A percentile compares a stretch with the other conserved stretches of the same genome.
Evolutionary conservation across 2,888 invertebrate species (phyloP).

Genomic region (Pseudococcus longispinus): DNA sequence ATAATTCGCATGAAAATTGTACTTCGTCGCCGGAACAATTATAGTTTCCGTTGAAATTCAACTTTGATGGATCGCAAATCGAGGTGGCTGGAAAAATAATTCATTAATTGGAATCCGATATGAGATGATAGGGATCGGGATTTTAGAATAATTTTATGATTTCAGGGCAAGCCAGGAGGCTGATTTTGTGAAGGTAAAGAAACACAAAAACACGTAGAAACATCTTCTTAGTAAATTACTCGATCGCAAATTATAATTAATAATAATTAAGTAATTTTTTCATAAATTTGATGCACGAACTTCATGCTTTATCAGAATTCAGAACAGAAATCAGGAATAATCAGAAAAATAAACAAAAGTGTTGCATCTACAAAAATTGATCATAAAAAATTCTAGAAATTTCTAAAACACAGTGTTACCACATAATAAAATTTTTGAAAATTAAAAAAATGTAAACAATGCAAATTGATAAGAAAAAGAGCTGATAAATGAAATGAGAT

Average conservation of each 20-base stretch:
- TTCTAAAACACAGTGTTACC: background rate
- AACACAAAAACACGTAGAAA: no score
- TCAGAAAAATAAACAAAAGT: background rate
- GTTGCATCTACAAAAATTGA: no score
- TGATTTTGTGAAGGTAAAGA: no score
- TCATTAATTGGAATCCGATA: background rate
- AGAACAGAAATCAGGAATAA: no score
- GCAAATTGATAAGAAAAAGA: background rate
- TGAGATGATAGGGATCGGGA: background rate
- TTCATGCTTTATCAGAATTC: no score
- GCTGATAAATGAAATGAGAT: no score
- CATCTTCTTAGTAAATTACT: no score
- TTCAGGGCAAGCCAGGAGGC: background rate
- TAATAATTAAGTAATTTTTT: no score
- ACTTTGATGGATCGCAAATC: slow-evolving; percentile 69
- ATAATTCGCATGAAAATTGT: slow-evolving; percentile 70
- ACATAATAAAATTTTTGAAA: background rate
- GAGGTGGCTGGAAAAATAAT: slow-evolving; percentile 65
- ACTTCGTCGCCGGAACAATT: slow-evolving; percentile 72
- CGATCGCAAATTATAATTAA: no score
- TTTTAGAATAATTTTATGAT: background rate
- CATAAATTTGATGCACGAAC: no score
- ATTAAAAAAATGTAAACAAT: background rate
- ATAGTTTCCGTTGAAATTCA: slow-evolving; percentile 80
- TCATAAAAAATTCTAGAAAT: background rate